A percentile compares a stretch with the other conserved stretches of the same genome.
phyloP scores from a whole-genome alignment of 2,888 invertebrate species.

The Macrophya annulata region DNA sequence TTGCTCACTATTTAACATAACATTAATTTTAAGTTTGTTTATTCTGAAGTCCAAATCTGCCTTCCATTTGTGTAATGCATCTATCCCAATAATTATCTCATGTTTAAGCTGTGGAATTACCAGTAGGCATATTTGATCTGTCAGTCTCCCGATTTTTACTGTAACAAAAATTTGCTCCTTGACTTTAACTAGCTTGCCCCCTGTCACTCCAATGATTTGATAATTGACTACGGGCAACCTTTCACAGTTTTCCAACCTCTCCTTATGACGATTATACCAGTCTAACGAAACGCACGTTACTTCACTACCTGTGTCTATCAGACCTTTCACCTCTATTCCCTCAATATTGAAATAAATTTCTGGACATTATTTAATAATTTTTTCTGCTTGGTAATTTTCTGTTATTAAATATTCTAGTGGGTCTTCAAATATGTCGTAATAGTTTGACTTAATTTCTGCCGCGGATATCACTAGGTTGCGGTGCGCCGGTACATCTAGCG shows the following conservation, averaged over 20 bases:
- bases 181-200: neutral
- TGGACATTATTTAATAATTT: neutral
- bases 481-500: neutral
- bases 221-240: slow-evolving; percentile 15
- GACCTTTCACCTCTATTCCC: neutral
- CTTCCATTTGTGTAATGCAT: neutral
- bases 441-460: neutral
- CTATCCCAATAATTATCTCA: slow-evolving; percentile 3
- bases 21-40: neutral
- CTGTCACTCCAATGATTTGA: neutral
- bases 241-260: neutral
- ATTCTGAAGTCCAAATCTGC: neutral
- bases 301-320: slow-evolving; percentile 9
- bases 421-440: neutral
- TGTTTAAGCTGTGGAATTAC: neutral
- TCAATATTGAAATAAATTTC: neutral
- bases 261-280: neutral
- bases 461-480: neutral
- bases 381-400: neutral
- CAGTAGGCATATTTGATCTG: neutral
- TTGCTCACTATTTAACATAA: neutral
- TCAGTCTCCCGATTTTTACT: neutral
- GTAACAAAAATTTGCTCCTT: slow-evolving; percentile 15
- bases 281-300: neutral
- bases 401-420: neutral